phyloP scores from a whole-genome alignment of 2,888 invertebrate species.

The Melinaea marsaeus region DNA sequence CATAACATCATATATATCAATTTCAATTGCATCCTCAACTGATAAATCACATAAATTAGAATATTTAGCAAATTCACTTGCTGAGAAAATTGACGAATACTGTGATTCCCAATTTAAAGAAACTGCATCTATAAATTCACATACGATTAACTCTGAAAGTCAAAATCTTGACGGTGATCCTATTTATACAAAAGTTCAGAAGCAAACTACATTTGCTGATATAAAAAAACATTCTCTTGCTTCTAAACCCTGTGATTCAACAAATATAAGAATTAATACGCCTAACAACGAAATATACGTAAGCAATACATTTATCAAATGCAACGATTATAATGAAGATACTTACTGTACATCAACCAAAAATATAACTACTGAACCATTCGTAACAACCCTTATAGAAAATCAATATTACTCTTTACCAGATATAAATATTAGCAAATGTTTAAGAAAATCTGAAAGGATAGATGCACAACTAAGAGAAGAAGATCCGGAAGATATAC shows the following conservation, averaged over 20 bases:
- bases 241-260: conserved; percentile 58
- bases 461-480: conserved; percentile 83
- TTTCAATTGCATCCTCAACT: conserved; percentile 70
- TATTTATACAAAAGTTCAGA: conserved; percentile 68
- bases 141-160: conserved; percentile 48
- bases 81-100: conserved; percentile 75
- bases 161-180: conserved; percentile 55
- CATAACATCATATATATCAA: conserved; percentile 74
- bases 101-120: conserved; percentile 71
- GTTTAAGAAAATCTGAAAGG: conserved; percentile 82
- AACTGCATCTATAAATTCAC: conserved; percentile 50
- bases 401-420: conserved; percentile 85
- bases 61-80: conserved; percentile 71
- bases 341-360: conserved; percentile 62
- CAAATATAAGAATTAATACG: conserved; percentile 55
- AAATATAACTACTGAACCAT: conserved; percentile 73
- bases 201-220: conserved; percentile 77
- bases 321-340: conserved; percentile 60
- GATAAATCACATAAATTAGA: conserved; percentile 73
- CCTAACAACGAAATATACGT: conserved; percentile 61
- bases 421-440: conserved; percentile 83
- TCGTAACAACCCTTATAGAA: conserved; percentile 75
- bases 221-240: conserved; percentile 60
- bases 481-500: conserved; percentile 67
- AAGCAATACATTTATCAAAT: conserved; percentile 64